Percentiles rank a stretch among this genome's conserved stretches.
These are phyloP conservation scores for Achlya flavicornis DNA, from an alignment of 2,888 invertebrate genomes.

Conservation along the genomic window DNA sequence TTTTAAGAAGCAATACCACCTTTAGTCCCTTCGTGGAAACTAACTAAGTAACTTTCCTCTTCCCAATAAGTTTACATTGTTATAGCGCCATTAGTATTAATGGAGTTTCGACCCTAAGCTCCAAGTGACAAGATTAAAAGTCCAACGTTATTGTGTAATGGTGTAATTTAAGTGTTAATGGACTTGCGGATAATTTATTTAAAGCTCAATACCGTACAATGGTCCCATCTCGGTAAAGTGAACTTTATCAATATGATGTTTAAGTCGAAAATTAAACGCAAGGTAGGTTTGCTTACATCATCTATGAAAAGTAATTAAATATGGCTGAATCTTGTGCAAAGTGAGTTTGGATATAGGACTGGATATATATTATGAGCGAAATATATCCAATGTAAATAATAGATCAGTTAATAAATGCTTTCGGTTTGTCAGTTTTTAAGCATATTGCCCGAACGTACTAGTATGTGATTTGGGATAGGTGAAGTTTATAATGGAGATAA, in stretches of 20 bases:
- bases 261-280: not conserved
- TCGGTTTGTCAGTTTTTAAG: too few species aligned
- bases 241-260: not conserved
- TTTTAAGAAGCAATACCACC: not conserved
- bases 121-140: not conserved
- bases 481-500: too few species aligned
- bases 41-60: not conserved
- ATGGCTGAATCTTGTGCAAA: not conserved
- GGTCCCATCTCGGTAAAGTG: not conserved
- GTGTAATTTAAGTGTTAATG: constrained; percentile 10
- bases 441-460: too few species aligned
- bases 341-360: not conserved
- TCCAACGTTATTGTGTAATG: constrained; percentile 1
- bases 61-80: constrained; percentile 1
- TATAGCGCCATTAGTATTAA: not conserved
- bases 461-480: too few species aligned
- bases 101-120: constrained; percentile 5
- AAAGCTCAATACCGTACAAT: constrained; percentile 9
- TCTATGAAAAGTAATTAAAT: not conserved
- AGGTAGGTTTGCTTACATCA: not conserved
- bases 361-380: too few species aligned
- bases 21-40: not conserved
- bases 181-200: constrained; percentile 10
- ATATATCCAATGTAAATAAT: too few species aligned
- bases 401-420: too few species aligned